These are phyloP conservation scores for Tachysurus vachellii DNA, from an alignment of 2,113 vertebrate genomes.

Conservation along the genomic window DNA sequence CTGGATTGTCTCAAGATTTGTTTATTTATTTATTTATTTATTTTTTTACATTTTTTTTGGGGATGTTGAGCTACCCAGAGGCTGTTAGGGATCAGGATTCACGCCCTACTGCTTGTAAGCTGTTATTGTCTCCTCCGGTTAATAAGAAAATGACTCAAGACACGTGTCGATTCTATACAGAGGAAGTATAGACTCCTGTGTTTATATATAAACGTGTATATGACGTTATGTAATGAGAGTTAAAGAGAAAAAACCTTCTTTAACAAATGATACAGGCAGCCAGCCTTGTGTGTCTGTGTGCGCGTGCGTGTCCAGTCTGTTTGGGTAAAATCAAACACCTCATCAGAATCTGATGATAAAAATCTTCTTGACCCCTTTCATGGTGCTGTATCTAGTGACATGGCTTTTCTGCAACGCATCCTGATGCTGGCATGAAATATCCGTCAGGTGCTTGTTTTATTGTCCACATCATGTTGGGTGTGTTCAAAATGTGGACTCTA, in stretches of 20 bases:
- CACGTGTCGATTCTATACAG: neutral
- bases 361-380: neutral
- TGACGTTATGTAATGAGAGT: neutral
- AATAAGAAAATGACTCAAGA: conserved; percentile 13
- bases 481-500: conserved; percentile 38
- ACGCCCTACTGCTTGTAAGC: conserved; percentile 25
- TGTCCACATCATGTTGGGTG: conserved; percentile 45
- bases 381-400: neutral
- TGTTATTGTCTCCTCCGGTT: conserved; percentile 35
- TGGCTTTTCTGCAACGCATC: neutral
- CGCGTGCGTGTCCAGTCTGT: neutral
- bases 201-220: neutral
- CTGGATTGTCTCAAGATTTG: neutral
- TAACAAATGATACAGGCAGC: neutral
- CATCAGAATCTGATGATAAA: neutral
- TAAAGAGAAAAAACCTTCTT: neutral
- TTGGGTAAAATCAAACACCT: neutral
- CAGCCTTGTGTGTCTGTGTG: neutral
- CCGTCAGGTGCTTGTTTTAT: conserved; percentile 25
- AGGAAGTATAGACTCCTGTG: neutral
- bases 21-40: neutral
- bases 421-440: neutral
- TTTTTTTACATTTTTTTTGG: no score
- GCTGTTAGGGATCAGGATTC: conserved; percentile 2
- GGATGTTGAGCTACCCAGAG: neutral